Evolutionary conservation across 2,797 vertebrate genomes (phyloP).

Genomic region (Rhinichthys osculus): DNA sequence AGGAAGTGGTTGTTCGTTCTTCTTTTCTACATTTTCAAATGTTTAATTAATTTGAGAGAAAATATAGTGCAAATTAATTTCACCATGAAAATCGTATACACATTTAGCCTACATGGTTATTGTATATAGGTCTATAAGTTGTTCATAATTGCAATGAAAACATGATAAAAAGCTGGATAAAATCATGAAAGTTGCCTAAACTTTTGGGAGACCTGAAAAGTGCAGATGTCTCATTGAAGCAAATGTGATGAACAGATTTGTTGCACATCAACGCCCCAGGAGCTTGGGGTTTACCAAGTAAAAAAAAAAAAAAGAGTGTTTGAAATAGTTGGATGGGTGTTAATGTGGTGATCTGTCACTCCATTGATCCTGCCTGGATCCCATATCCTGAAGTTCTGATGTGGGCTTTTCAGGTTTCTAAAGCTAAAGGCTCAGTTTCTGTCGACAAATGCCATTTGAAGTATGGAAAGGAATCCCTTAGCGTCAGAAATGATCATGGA

Average conservation of each 20-base stretch:
- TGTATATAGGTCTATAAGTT: not conserved
- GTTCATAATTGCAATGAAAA: not conserved
- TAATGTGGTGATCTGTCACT: conserved; percentile 49
- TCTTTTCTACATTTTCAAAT: not conserved
- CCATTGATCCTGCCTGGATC: conserved; percentile 29
- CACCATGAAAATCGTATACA: not conserved
- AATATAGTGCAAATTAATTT: not conserved
- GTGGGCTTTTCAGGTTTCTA: not conserved
- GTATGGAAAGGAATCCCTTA: conserved; percentile 27
- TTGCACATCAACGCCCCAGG: not conserved
- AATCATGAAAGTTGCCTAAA: not conserved
- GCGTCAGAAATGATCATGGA: conserved; percentile 8
- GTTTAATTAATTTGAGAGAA: not conserved
- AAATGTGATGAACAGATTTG: conserved; percentile 18
- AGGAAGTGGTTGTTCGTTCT: not conserved
- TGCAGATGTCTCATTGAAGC: not conserved
- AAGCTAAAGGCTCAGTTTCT: conserved; percentile 28
- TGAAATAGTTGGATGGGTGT: conserved; percentile 19
- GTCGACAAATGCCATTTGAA: conserved; percentile 24
- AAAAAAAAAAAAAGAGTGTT: conserved; percentile 25
- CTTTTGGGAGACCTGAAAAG: not conserved
- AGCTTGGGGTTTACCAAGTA: conserved; percentile 12
- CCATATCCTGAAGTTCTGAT: conserved; percentile 18
- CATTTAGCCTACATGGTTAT: not conserved
- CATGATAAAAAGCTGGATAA: not conserved